Conservation (phyloP, 1,140 invertebrate genomes). For the Nebria ingens region DNA sequence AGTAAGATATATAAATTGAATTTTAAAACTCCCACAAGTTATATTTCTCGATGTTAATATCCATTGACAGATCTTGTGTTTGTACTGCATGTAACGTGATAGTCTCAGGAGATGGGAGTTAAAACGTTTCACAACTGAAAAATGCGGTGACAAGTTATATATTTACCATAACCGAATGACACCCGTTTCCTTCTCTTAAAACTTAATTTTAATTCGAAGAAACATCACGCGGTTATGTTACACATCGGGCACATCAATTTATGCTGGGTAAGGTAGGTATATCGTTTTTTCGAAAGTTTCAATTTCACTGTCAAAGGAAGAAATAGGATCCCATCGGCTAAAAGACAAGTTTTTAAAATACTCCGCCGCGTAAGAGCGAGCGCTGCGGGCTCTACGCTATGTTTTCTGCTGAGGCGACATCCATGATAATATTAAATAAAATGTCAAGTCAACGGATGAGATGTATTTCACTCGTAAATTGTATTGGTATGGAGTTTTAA, state of each 20-base stretch:
- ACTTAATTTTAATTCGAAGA: constrained; percentile 1
- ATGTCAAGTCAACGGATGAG: background rate
- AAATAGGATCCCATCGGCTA: background rate
- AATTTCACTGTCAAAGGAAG: background rate
- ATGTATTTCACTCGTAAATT: too few relatives aligned
- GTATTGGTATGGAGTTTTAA: too few relatives aligned
- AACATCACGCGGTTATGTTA: background rate
- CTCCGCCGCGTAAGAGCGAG: too few relatives aligned
- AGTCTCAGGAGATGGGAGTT: background rate
- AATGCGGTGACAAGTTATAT: background rate
- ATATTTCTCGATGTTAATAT: too few relatives aligned
- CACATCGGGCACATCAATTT: background rate
- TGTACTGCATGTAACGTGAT: background rate
- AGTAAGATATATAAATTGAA: too few relatives aligned
- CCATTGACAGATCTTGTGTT: background rate
- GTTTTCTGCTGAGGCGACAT: background rate
- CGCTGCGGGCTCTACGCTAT: too few relatives aligned
- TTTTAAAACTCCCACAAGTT: too few relatives aligned
- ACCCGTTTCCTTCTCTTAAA: background rate
- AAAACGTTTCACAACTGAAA: background rate
- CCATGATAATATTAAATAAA: constrained; percentile 5
- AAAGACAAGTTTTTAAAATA: constrained; percentile 8
- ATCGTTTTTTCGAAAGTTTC: constrained; percentile 1
- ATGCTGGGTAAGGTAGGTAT: background rate
- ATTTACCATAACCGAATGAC: constrained; percentile 4